Evolutionary conservation across 1,140 invertebrate genomes (phyloP).

Genomic region (Nilaparvata lugens): DNA sequence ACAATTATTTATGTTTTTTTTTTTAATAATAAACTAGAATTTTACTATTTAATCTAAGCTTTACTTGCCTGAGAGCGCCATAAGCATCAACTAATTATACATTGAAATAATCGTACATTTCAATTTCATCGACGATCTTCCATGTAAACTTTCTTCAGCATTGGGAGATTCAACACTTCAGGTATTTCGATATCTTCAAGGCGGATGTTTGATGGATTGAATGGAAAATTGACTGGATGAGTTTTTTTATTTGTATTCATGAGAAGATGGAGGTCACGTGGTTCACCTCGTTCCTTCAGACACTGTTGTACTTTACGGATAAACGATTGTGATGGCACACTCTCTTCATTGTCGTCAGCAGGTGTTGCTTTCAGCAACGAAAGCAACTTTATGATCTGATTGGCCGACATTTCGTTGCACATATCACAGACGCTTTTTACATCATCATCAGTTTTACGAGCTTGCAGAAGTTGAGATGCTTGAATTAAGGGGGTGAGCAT

Average conservation of each 20-base stretch:
- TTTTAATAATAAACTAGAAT: no score
- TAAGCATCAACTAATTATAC: no score
- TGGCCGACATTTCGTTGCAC: constrained; percentile 75
- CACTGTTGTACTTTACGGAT: constrained; percentile 76
- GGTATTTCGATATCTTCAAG: constrained; percentile 88
- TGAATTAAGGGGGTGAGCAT: constrained; percentile 87
- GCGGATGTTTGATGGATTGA: constrained; percentile 77
- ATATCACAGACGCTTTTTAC: constrained; percentile 86
- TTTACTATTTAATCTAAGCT: no score
- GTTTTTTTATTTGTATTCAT: constrained; percentile 86
- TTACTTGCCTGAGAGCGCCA: no score
- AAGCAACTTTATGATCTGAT: constrained; percentile 65
- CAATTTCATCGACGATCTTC: background rate
- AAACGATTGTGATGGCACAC: constrained; percentile 73
- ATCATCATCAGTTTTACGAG: constrained; percentile 84
- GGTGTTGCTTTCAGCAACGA: constrained; percentile 86
- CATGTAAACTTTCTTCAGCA: constrained; percentile 55
- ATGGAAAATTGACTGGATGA: constrained; percentile 77
- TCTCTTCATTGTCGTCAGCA: constrained; percentile 77
- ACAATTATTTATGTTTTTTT: no score
- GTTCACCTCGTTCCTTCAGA: constrained; percentile 50
- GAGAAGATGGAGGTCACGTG: constrained; percentile 56
- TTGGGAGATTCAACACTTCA: constrained; percentile 56
- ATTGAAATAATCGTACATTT: no score
- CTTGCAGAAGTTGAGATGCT: constrained; percentile 88